These are phyloP conservation scores for Tuberolachnus salignus DNA, from an alignment of 2,888 invertebrate genomes.

Conservation along the genomic window DNA sequence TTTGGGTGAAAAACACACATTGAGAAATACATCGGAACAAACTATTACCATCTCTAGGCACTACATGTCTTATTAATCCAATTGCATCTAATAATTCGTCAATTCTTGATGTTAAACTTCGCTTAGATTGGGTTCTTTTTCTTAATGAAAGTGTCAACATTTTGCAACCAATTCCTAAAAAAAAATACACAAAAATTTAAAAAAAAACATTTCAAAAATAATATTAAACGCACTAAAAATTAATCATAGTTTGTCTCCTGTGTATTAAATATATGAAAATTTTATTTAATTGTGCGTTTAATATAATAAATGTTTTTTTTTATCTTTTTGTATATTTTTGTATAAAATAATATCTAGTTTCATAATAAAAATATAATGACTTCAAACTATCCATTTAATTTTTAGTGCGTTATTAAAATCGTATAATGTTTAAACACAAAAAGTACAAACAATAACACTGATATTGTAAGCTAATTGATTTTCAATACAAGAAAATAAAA, in stretches of 20 bases:
- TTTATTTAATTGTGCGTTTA: constrained; percentile 52
- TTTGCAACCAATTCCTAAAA: constrained; percentile 48
- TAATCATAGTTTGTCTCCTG: constrained; percentile 36
- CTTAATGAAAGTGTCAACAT: constrained; percentile 49
- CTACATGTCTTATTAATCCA: constrained; percentile 84
- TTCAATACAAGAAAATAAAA: background rate
- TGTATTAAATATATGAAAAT: constrained; percentile 38
- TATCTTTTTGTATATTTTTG: constrained; percentile 36
- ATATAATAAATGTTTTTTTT: constrained; percentile 55
- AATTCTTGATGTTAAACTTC: constrained; percentile 61
- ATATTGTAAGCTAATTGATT: constrained; percentile 26
- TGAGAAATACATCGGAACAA: constrained; percentile 88
- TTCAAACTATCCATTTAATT: constrained; percentile 48
- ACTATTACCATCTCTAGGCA: constrained; percentile 86
- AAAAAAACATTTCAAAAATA: constrained; percentile 47
- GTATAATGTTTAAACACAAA: constrained; percentile 30
- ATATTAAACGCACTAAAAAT: constrained; percentile 57
- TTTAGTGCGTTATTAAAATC: constrained; percentile 54
- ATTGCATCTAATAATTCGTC: constrained; percentile 82
- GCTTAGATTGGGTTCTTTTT: constrained; percentile 53
- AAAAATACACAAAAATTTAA: constrained; percentile 53
- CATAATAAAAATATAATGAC: constrained; percentile 14
- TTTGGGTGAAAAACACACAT: constrained; percentile 74
- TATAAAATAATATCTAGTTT: constrained; percentile 12
- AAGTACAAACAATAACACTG: constrained; percentile 36